These are phyloP conservation scores for Watsonalla binaria DNA, from an alignment of 2,888 invertebrate species.

Conservation along the genomic window DNA sequence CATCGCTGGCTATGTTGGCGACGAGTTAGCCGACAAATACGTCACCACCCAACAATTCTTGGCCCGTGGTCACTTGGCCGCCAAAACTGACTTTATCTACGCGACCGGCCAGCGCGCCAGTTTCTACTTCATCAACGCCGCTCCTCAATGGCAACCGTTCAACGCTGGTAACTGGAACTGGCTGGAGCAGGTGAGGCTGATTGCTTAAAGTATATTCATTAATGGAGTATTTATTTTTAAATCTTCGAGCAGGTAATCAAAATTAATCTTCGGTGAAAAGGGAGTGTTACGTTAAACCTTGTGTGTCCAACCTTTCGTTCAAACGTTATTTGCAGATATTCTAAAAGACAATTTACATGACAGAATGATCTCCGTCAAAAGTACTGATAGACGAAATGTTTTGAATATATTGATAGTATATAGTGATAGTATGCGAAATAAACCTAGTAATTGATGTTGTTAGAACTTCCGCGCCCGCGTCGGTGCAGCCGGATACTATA, in stretches of 20 bases:
- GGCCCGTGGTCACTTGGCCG: constrained; percentile 80
- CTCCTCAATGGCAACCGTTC: constrained; percentile 83
- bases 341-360: too few relatives aligned
- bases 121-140: constrained; percentile 82
- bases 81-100: constrained; percentile 81
- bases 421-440: background rate
- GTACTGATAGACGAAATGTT: too few relatives aligned
- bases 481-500: constrained; percentile 50
- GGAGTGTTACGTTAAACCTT: too few relatives aligned
- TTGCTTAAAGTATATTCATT: background rate
- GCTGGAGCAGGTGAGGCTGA: constrained; percentile 56
- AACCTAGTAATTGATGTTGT: constrained; percentile 1
- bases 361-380: too few relatives aligned
- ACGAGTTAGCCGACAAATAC: constrained; percentile 58
- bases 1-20: constrained; percentile 47
- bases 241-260: too few relatives aligned
- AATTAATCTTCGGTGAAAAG: too few relatives aligned
- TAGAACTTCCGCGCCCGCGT: constrained; percentile 61
- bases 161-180: constrained; percentile 80
- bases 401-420: background rate
- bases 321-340: background rate
- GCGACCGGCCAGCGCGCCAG: constrained; percentile 78
- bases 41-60: constrained; percentile 64
- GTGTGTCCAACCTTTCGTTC: too few relatives aligned
- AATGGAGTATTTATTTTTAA: too few relatives aligned